Evolutionary conservation across 1,140 invertebrate genomes (phyloP).

Genomic region (Ericerus pela): DNA sequence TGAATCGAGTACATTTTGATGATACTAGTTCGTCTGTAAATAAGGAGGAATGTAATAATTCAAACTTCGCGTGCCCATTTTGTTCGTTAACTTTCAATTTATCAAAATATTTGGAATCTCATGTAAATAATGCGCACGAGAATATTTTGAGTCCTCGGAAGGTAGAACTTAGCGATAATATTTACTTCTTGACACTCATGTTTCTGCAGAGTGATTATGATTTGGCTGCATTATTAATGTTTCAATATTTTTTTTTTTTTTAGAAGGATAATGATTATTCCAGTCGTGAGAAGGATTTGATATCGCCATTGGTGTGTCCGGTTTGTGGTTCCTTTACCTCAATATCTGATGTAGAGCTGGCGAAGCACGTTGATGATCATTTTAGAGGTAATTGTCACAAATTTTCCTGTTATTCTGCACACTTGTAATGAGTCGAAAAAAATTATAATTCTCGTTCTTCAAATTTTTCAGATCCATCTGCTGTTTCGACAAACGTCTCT

Average conservation of each 20-base stretch:
- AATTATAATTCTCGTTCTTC: neutral
- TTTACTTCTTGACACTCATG: too few species aligned
- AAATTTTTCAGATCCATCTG: conserved; percentile 29
- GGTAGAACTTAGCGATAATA: conserved; percentile 18
- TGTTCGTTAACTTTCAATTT: conserved; percentile 55
- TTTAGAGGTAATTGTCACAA: conserved; percentile 36
- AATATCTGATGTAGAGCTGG: conserved; percentile 37
- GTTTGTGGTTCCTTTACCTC: conserved; percentile 38
- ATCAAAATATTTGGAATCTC: conserved; percentile 60
- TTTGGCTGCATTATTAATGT: too few species aligned
- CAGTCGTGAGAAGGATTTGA: too few species aligned
- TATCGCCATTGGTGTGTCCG: conserved; percentile 32
- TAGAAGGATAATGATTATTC: too few species aligned
- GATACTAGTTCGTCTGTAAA: conserved; percentile 55
- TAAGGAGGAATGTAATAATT: conserved; percentile 28
- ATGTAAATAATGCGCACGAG: conserved; percentile 70
- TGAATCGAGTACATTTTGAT: conserved; percentile 70
- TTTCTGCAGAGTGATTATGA: too few species aligned
- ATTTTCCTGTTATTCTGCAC: too few species aligned
- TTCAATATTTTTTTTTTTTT: too few species aligned
- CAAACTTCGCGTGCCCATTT: conserved; percentile 46
- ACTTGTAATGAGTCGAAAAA: too few species aligned
- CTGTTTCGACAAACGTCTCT: conserved; percentile 36
- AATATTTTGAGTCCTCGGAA: conserved; percentile 46
- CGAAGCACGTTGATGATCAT: conserved; percentile 53